Evolutionary conservation across 2,888 invertebrate genomes (phyloP).

Genomic region (Cancer borealis): DNA sequence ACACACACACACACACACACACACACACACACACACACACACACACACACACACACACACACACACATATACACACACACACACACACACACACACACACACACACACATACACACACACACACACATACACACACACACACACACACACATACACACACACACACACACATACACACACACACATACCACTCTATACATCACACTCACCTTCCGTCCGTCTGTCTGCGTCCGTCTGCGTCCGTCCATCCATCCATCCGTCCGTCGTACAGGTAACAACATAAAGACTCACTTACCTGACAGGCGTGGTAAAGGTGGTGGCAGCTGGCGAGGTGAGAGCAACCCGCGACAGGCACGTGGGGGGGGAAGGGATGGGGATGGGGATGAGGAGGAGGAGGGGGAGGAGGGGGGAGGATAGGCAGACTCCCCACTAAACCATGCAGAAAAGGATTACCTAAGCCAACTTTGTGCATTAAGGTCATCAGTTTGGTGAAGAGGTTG

Average conservation of each 20-base stretch:
- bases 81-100: not conserved
- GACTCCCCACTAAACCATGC: not conserved
- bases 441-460: not conserved
- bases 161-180: not conserved
- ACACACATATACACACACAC: too few species aligned
- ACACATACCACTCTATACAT: too few species aligned
- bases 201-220: not conserved
- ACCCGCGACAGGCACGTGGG: not conserved
- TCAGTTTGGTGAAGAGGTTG: not conserved
- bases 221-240: not conserved
- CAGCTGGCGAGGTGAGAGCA: conserved; percentile 5
- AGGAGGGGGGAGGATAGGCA: not conserved
- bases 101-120: too few species aligned
- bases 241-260: not conserved
- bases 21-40: too few species aligned
- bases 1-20: too few species aligned
- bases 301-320: not conserved
- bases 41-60: too few species aligned
- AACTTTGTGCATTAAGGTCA: not conserved
- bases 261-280: not conserved
- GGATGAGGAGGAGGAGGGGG: not conserved
- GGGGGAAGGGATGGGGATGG: not conserved
- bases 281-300: not conserved
- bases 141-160: too few species aligned
- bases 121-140: too few species aligned